phyloP scores from a whole-genome alignment of 1,140 invertebrate species.

The Achroia grisella region DNA sequence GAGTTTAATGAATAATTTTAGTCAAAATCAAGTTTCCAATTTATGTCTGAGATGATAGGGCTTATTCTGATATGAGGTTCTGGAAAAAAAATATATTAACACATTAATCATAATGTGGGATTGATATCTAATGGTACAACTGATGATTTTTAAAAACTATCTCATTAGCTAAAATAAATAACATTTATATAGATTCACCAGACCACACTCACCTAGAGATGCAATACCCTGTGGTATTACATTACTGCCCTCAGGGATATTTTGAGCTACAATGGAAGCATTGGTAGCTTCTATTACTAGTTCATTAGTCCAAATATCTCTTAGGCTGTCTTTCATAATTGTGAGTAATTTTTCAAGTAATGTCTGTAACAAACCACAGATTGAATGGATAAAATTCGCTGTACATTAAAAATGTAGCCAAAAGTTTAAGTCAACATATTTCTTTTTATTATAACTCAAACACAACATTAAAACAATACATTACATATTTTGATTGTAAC shows the following conservation, averaged over 20 bases:
- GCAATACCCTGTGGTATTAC: constrained; percentile 54
- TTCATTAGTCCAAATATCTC: constrained; percentile 74
- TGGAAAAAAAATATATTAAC: constrained; percentile 35
- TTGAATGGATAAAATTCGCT: no score
- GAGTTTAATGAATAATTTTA: constrained; percentile 7
- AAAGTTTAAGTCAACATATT: no score
- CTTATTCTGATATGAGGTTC: constrained; percentile 63
- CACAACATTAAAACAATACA: no score
- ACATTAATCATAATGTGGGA: no score
- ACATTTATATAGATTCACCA: no score
- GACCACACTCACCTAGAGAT: constrained; percentile 55
- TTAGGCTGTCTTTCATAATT: constrained; percentile 67
- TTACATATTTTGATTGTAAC: no score
- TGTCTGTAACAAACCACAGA: constrained; percentile 34
- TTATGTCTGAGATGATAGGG: constrained; percentile 54
- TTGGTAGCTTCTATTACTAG: constrained; percentile 63
- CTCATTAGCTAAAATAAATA: no score
- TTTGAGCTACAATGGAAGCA: constrained; percentile 40
- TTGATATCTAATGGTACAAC: no score
- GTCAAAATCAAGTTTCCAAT: constrained; percentile 57
- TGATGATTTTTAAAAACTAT: no score
- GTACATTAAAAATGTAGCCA: no score
- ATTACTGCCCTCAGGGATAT: constrained; percentile 42
- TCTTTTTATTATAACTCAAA: no score
- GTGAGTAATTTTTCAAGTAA: constrained; percentile 58